Evolutionary conservation across 1,140 invertebrate genomes (phyloP).

Genomic region (Nasonia longicornis): DNA sequence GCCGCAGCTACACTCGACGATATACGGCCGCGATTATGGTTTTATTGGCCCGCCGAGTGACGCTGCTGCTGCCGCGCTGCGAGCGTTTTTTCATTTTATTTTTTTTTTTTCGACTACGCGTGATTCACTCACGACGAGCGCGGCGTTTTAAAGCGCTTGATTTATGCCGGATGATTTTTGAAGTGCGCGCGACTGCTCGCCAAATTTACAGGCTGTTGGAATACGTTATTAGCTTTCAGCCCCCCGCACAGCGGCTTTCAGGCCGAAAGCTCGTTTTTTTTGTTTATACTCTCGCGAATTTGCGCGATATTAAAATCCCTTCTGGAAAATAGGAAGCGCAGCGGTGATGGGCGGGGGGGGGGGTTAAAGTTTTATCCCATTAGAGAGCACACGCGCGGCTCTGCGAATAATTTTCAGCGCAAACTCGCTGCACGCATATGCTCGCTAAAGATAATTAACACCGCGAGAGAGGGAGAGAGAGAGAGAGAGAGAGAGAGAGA

Average conservation of each 20-base stretch:
- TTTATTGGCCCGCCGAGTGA: constrained; percentile 30
- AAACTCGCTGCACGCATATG: background rate
- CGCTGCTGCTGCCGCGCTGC: background rate
- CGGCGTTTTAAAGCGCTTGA: constrained; percentile 31
- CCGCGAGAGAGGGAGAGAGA: background rate
- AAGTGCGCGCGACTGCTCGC: constrained; percentile 14
- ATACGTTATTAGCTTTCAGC: constrained; percentile 40
- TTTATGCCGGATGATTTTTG: constrained; percentile 38
- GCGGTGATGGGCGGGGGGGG: no score
- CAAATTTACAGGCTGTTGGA: constrained; percentile 23
- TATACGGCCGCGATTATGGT: constrained; percentile 29
- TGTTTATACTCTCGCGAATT: background rate
- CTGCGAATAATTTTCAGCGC: background rate
- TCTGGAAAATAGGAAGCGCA: background rate
- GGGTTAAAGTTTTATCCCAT: background rate
- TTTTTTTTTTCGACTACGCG: constrained; percentile 13
- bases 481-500: no score
- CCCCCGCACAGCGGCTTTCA: background rate
- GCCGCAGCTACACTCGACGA: background rate
- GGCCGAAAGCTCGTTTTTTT: background rate
- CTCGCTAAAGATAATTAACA: background rate
- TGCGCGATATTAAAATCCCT: background rate
- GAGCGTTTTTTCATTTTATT: background rate
- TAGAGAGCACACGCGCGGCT: background rate
- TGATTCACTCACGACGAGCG: constrained; percentile 20